Evolutionary conservation across 2,113 vertebrate species (phyloP).

Genomic region (Spheniscus mendiculus): DNA sequence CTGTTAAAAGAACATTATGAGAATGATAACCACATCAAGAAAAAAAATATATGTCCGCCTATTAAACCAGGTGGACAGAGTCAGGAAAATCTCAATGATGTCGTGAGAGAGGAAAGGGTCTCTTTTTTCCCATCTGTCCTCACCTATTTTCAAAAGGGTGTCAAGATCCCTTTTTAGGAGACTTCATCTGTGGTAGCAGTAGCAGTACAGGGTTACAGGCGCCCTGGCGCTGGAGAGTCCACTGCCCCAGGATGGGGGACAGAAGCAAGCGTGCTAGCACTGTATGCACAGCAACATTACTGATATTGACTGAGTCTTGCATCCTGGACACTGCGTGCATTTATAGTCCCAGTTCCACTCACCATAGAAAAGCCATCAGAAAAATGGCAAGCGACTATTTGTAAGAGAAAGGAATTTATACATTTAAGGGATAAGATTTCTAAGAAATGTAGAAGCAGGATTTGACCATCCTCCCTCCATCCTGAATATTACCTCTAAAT

Average conservation of each 20-base stretch:
- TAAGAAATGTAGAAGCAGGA: neutral
- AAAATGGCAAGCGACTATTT: neutral
- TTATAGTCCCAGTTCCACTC: neutral
- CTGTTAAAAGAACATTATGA: neutral
- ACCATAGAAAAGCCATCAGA: neutral
- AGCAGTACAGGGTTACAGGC: neutral
- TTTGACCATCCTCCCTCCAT: neutral
- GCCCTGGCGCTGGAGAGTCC: too few relatives aligned
- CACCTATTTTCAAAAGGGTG: neutral
- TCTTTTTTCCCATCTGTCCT: neutral
- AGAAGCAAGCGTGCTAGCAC: neutral
- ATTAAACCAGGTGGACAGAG: neutral
- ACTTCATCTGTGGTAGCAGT: neutral
- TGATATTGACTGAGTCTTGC: neutral
- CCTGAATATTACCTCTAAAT: neutral
- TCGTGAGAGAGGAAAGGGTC: neutral
- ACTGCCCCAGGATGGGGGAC: rapidly evolving
- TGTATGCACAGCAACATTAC: neutral
- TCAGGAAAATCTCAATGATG: neutral
- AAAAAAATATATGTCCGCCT: neutral
- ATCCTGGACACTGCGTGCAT: neutral
- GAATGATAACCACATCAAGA: neutral
- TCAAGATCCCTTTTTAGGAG: neutral
- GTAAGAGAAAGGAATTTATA: neutral
- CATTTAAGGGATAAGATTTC: neutral